phyloP scores from a whole-genome alignment of 2,888 invertebrate species.

The Rhingia campestris region DNA sequence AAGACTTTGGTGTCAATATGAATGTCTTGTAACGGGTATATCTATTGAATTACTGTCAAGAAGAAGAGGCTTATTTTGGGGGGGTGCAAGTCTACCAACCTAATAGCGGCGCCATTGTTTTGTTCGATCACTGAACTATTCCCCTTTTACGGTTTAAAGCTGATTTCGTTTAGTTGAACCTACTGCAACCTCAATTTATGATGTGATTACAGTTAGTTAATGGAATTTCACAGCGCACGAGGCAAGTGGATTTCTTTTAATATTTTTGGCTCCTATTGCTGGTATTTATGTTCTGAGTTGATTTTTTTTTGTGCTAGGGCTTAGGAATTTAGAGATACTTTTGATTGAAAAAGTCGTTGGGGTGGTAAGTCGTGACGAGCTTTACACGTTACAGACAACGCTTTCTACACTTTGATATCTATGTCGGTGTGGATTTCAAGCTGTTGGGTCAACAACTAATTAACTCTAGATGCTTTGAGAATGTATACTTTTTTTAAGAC shows the following conservation, averaged over 20 bases:
- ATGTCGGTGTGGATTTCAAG: no score
- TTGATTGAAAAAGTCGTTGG: no score
- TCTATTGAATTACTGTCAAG: neutral
- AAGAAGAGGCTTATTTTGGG: neutral
- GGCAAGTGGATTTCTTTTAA: slow-evolving; percentile 42
- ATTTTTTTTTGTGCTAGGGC: neutral
- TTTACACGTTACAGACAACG: no score
- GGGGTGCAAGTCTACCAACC: neutral
- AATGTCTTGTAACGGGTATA: neutral
- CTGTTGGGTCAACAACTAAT: no score
- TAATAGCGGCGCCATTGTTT: slow-evolving; percentile 6
- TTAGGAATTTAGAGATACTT: neutral
- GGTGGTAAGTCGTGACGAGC: no score
- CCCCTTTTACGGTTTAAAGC: slow-evolving; percentile 23
- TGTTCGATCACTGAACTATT: slow-evolving; percentile 62
- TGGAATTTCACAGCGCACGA: slow-evolving; percentile 41
- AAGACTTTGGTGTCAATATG: slow-evolving; percentile 35
- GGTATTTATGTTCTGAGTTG: neutral
- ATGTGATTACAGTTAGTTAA: slow-evolving; percentile 58
- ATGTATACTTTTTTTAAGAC: no score
- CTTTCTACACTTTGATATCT: no score
- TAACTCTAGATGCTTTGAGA: no score
- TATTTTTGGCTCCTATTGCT: neutral
- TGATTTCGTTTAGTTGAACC: slow-evolving; percentile 67
- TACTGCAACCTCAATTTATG: slow-evolving; percentile 67